Evolutionary conservation across 2,888 invertebrate species (phyloP).

Genomic region (Rotaria socialis): DNA sequence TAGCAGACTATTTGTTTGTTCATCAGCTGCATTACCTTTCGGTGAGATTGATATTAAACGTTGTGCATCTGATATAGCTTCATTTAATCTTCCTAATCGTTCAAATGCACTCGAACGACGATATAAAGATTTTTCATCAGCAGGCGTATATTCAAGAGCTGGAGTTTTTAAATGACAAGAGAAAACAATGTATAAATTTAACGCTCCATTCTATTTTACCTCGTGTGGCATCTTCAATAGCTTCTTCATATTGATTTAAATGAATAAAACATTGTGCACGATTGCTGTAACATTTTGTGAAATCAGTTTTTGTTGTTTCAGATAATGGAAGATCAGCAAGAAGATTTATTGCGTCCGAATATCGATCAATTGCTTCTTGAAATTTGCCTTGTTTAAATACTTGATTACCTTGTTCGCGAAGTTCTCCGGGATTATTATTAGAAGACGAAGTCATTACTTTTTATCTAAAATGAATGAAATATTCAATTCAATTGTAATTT

Average conservation of each 20-base stretch:
- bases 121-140: constrained; percentile 43
- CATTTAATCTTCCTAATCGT: constrained; percentile 35
- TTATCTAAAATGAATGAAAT: too few species aligned
- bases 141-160: constrained; percentile 39
- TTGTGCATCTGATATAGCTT: constrained; percentile 40
- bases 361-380: constrained; percentile 40
- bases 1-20: constrained; percentile 17
- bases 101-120: constrained; percentile 41
- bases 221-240: constrained; percentile 42
- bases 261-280: constrained; percentile 43
- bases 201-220: neutral
- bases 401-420: constrained; percentile 45
- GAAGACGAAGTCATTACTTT: too few species aligned
- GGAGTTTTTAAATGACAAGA: too few species aligned
- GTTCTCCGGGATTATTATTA: neutral
- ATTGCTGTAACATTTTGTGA: constrained; percentile 41
- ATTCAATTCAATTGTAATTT: too few species aligned
- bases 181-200: neutral
- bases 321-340: neutral
- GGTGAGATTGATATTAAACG: constrained; percentile 31
- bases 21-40: neutral
- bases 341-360: constrained; percentile 38
- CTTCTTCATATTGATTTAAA: constrained; percentile 42
- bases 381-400: constrained; percentile 44
- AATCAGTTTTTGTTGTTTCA: neutral